Percentiles rank a stretch among this genome's conserved stretches.
These are phyloP conservation scores for Rhodeus uyekii DNA, from an alignment of 2,797 vertebrate genomes.

Conservation along the genomic window DNA sequence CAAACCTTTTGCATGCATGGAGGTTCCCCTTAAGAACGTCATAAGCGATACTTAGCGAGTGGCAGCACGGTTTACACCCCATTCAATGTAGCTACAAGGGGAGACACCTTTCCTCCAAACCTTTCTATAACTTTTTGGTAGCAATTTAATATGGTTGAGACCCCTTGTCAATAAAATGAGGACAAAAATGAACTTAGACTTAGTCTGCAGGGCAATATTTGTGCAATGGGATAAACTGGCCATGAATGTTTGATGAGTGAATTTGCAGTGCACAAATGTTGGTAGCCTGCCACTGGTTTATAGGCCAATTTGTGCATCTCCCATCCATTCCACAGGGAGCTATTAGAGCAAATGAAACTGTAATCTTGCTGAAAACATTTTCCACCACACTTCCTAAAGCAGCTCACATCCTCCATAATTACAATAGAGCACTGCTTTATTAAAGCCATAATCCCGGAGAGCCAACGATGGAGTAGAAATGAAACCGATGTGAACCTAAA, in stretches of 20 bases:
- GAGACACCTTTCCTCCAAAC: background rate
- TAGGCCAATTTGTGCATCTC: slow-evolving; percentile 41
- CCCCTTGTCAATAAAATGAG: background rate
- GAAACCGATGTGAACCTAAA: background rate
- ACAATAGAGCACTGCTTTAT: slow-evolving; percentile 25
- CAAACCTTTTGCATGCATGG: slow-evolving; percentile 4
- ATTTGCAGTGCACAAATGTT: slow-evolving; percentile 28
- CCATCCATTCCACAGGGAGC: slow-evolving; percentile 32
- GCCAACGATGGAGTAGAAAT: background rate
- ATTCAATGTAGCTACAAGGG: background rate
- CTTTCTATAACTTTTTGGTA: background rate
- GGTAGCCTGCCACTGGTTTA: slow-evolving; percentile 31
- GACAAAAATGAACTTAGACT: background rate
- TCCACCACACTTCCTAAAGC: slow-evolving; percentile 18
- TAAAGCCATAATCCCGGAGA: slow-evolving; percentile 18
- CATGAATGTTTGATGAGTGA: slow-evolving; percentile 23
- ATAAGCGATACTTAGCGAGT: slow-evolving; percentile 1
- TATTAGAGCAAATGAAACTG: slow-evolving; percentile 22
- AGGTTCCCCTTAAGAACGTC: slow-evolving; percentile 11
- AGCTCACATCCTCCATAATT: slow-evolving; percentile 5
- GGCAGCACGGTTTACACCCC: slow-evolving; percentile 7
- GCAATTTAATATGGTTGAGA: background rate
- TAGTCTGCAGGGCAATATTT: background rate
- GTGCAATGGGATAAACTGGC: background rate
- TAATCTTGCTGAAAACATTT: slow-evolving; percentile 34